Evolutionary conservation across 2,888 invertebrate species (phyloP).

Genomic region (Hybos culiciformis): DNA sequence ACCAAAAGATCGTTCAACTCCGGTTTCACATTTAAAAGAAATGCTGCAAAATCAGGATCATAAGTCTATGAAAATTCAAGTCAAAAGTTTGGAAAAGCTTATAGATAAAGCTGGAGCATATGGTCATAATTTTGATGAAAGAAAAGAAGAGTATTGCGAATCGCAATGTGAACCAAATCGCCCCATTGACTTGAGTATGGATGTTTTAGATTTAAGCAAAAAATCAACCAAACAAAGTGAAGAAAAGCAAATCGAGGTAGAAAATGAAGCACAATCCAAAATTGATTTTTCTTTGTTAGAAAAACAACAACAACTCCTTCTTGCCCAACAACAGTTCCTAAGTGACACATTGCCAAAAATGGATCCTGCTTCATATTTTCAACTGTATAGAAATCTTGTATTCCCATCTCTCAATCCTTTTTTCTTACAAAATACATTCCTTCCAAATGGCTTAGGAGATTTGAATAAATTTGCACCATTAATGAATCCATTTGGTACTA

Average conservation of each 20-base stretch:
- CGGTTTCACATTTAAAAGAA: slow-evolving; percentile 37
- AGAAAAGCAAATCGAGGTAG: slow-evolving; percentile 8
- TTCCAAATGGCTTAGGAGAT: slow-evolving; percentile 39
- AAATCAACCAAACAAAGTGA: slow-evolving; percentile 38
- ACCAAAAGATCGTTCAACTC: slow-evolving; percentile 32
- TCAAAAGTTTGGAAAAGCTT: slow-evolving; percentile 49
- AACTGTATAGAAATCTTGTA: slow-evolving; percentile 44
- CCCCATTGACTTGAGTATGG: slow-evolving; percentile 62
- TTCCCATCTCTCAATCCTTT: slow-evolving; percentile 50
- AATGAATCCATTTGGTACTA: slow-evolving; percentile 30
- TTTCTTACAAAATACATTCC: slow-evolving; percentile 44
- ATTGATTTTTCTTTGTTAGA: slow-evolving; percentile 35
- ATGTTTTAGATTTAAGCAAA: slow-evolving; percentile 71
- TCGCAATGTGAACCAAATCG: slow-evolving; percentile 36
- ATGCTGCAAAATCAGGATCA: slow-evolving; percentile 32
- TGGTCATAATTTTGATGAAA: slow-evolving; percentile 8
- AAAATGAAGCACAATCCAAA: slow-evolving; percentile 14
- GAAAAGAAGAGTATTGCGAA: slow-evolving; percentile 26
- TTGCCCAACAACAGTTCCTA: slow-evolving; percentile 53
- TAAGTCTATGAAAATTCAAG: slow-evolving; percentile 43
- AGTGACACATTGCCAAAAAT: slow-evolving; percentile 47
- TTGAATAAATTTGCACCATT: slow-evolving; percentile 41
- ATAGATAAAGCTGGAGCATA: slow-evolving; percentile 27
- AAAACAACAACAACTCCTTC: slow-evolving; percentile 43
- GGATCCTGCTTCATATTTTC: slow-evolving; percentile 44